A percentile compares a stretch with the other conserved stretches of the same genome.
Conservation (phyloP, 2,797 vertebrate genomes). For the Serranus cabrilla region DNA sequence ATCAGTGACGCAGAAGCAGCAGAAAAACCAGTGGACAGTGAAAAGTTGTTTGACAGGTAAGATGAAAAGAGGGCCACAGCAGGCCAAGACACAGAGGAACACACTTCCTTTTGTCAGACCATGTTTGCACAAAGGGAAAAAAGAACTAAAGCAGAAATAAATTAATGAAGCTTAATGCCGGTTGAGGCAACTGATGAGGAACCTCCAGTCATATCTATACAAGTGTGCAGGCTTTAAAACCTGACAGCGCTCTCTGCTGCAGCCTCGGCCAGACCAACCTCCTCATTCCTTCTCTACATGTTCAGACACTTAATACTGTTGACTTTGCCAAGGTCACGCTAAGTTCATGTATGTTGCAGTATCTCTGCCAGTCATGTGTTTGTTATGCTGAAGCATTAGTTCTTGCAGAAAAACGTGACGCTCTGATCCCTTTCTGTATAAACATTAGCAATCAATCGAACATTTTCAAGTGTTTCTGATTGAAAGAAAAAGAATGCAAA, state of each 20-base stretch:
- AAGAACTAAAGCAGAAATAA: not conserved
- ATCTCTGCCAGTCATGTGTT: conserved; percentile 38
- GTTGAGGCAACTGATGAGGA: conserved; percentile 6
- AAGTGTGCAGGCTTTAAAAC: not conserved
- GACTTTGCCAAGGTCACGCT: conserved; percentile 42
- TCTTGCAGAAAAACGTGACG: conserved; percentile 9
- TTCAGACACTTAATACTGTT: conserved; percentile 24
- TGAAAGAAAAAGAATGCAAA: not conserved
- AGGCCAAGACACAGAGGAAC: not conserved
- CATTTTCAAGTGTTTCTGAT: not conserved
- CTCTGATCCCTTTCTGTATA: conserved; percentile 5
- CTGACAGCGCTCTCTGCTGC: not conserved
- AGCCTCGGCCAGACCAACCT: conserved; percentile 16
- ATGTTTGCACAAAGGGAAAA: conserved; percentile 1
- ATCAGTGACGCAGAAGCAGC: conserved; percentile 3
- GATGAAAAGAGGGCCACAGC: conserved; percentile 3
- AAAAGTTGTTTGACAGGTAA: conserved; percentile 17
- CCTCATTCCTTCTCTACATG: conserved; percentile 8
- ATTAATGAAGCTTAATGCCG: not conserved
- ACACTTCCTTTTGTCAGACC: not conserved
- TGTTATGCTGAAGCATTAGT: conserved; percentile 26
- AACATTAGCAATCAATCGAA: conserved; percentile 10
- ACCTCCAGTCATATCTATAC: conserved; percentile 22
- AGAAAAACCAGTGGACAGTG: conserved; percentile 7
- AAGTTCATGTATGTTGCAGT: conserved; percentile 23